Evolutionary conservation across 2,888 invertebrate genomes (phyloP).

Genomic region (Podotricha telesiphe): DNA sequence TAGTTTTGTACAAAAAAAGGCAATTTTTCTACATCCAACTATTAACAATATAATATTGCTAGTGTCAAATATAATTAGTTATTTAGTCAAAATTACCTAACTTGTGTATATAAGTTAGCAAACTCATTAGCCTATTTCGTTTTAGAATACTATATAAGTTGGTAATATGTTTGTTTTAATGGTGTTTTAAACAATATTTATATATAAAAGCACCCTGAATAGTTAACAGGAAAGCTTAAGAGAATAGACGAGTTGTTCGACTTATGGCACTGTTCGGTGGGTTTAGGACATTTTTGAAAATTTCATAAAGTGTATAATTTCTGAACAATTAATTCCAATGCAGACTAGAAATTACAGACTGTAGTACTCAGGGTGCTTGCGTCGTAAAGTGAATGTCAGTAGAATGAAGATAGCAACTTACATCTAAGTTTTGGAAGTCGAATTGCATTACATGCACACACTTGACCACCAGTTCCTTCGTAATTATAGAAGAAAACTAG

Average conservation of each 20-base stretch:
- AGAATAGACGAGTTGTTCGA: constrained; percentile 1
- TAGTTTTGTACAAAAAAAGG: constrained; percentile 11
- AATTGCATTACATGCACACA: constrained; percentile 9
- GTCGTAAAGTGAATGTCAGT: neutral
- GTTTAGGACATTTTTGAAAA: neutral
- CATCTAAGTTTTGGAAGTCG: constrained; percentile 14
- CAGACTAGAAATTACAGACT: constrained; percentile 4
- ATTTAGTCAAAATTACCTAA: neutral
- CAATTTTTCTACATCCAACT: constrained; percentile 2
- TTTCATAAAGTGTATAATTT: neutral
- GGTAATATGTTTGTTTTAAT: neutral
- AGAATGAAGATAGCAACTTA: constrained; percentile 1
- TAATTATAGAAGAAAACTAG: neutral
- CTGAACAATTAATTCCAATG: neutral
- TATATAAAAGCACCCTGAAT: neutral
- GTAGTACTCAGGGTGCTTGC: neutral
- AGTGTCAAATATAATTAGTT: constrained; percentile 1
- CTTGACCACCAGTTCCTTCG: neutral
- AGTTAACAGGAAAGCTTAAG: neutral
- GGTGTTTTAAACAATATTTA: neutral
- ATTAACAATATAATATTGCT: neutral
- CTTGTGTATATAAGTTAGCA: neutral
- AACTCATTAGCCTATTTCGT: neutral
- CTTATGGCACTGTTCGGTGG: constrained; percentile 34
- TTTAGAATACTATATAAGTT: neutral